phyloP scores from a whole-genome alignment of 2,797 vertebrate genomes.

The Clarias fuscus region DNA sequence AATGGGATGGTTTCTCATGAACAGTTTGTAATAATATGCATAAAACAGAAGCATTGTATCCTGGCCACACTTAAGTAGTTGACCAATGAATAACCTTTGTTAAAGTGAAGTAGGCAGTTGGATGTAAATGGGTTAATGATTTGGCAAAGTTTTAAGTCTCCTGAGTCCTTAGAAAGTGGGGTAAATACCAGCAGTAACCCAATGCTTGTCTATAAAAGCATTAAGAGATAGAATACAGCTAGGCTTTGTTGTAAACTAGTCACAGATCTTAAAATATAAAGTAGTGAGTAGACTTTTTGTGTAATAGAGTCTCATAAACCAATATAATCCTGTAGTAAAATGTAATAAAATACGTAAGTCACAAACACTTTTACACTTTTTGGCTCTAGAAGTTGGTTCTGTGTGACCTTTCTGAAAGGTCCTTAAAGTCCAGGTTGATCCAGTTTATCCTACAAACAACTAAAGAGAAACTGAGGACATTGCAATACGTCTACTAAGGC shows the following conservation, averaged over 20 bases:
- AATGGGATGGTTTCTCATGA: not conserved
- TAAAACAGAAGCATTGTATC: not conserved
- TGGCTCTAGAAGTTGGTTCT: not conserved
- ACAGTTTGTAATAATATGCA: not conserved
- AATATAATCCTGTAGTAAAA: not conserved
- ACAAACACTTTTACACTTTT: not conserved
- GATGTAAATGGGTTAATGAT: constrained; percentile 48
- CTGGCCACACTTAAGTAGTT: not conserved
- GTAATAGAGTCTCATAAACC: not conserved
- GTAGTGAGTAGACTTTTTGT: constrained; percentile 2
- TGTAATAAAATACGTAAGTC: not conserved
- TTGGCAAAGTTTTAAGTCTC: constrained; percentile 35
- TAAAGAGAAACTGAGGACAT: not conserved
- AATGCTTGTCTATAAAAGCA: constrained; percentile 26
- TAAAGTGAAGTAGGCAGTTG: constrained; percentile 34
- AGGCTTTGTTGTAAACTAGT: constrained; percentile 6
- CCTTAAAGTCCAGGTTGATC: not conserved
- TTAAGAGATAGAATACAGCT: constrained; percentile 31
- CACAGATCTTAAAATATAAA: not conserved
- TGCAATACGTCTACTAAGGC: not conserved
- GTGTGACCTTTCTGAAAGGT: not conserved
- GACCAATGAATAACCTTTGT: constrained; percentile 19
- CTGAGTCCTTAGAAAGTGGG: constrained; percentile 33
- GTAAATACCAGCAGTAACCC: constrained; percentile 37
- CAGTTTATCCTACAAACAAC: not conserved